Base-by-base conservation (phyloP, 2,888 invertebrate species). In the Hirtodrosophila confusa region DNA sequence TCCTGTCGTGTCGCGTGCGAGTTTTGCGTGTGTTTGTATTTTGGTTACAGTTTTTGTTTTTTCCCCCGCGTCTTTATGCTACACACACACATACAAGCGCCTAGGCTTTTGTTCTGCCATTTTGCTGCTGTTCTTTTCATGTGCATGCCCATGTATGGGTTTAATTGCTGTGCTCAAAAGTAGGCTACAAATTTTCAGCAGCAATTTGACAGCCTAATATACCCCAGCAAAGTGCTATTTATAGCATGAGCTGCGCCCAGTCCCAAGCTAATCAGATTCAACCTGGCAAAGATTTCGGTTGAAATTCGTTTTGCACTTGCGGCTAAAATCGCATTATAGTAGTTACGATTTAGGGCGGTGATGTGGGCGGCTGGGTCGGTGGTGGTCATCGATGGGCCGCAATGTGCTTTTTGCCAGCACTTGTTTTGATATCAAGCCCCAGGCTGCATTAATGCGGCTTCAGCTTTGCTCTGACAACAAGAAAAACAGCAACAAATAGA, bases 391-490 rank as follows among this genome's bases (percentile, higher is more conserved):
- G 11, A 24, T 23, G 6, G 31, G 6, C 6, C 27, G 27, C 27
- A 27, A 4, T 27, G 10, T 29, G 31, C 9, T 43, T 62, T 49
- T 36, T 12, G 43, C 49, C 51, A 65, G 36, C 65, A 56, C 51
- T 60, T 48, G 36, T 50, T 50, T 51, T 17, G 4, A 29, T 24
- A 31, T 31, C 31, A 9, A 9, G 8, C 23, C 45, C 29, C 47
- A 33, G 64, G 64, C 41, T 76, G 78, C 80, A 84, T 51, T 70
- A 80, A 62, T 86, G 72, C 58, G 87, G 80, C 78, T 85, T 86
- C 87, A 63, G 54, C 47, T 49, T 57, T 41, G 48, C 37, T 50
- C 54, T 50, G 27, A 39, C 44, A 44, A 31, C 40, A 9, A 48
- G 2, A 41, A 50, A 44, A 55, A 40, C 62, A 74, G 54, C 35